A percentile compares a stretch with the other conserved stretches of the same genome.
phyloP scores from a whole-genome alignment of 2,113 vertebrate species.

The Lathamus discolor region DNA sequence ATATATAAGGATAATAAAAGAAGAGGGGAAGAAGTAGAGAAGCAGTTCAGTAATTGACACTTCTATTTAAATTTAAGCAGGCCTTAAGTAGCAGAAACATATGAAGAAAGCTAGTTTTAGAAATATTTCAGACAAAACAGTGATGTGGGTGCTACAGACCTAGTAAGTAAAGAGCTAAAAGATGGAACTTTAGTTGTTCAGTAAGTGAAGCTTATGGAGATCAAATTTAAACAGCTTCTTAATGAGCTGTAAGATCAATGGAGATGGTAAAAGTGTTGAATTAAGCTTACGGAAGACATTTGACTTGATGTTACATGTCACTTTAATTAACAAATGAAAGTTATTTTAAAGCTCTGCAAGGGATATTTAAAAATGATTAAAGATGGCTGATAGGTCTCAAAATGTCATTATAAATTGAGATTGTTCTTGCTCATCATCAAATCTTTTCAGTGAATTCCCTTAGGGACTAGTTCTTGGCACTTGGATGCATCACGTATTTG shows the following conservation, averaged over 20 bases:
- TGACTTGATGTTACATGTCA: constrained; percentile 1
- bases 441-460: background rate
- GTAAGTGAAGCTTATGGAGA: background rate
- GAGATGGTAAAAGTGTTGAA: background rate
- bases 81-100: background rate
- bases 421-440: background rate
- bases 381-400: background rate
- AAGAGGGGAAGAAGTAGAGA: background rate
- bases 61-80: background rate
- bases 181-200: background rate
- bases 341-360: constrained; percentile 8
- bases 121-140: background rate
- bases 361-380: constrained; percentile 8
- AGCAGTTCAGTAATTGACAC: background rate
- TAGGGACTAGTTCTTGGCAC: background rate
- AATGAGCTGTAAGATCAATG: background rate
- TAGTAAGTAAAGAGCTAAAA: background rate
- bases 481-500: background rate
- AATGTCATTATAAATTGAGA: constrained; percentile 32
- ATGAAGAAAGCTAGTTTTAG: background rate
- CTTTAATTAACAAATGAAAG: constrained; percentile 22
- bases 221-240: background rate
- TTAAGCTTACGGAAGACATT: background rate
- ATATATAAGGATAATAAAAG: background rate
- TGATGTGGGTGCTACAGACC: background rate